Conservation (phyloP, 2,113 vertebrate species). For the Mellivora capensis region DNA sequence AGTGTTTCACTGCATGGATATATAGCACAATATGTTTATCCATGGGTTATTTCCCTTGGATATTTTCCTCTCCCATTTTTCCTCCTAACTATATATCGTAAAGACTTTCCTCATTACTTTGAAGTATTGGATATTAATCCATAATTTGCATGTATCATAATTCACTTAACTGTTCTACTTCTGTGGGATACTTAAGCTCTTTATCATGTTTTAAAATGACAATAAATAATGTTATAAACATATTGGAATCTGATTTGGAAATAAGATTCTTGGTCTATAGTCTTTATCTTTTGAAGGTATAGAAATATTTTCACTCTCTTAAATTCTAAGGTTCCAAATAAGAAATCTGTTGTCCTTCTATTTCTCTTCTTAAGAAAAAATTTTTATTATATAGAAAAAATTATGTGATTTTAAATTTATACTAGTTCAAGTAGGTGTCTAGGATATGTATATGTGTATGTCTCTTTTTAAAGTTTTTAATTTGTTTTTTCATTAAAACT, state of each 20-base stretch:
- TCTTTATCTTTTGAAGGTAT: neutral
- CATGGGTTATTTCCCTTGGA: neutral
- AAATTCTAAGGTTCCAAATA: neutral
- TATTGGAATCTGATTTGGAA: neutral
- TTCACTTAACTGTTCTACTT: neutral
- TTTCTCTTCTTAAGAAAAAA: neutral
- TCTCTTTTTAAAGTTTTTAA: neutral
- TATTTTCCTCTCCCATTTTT: neutral
- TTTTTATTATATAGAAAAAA: neutral
- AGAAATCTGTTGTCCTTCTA: neutral
- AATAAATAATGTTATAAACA: neutral
- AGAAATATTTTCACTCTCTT: neutral
- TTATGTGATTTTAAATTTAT: neutral
- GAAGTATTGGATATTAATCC: neutral
- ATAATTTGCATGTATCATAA: neutral
- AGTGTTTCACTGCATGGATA: neutral
- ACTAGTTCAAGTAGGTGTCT: neutral
- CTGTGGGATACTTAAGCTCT: neutral
- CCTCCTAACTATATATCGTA: neutral
- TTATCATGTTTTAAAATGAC: neutral
- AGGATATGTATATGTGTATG: neutral
- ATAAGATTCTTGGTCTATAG: neutral
- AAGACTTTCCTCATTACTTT: neutral
- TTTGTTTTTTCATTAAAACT: neutral
- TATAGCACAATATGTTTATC: neutral